A percentile compares a stretch with the other conserved stretches of the same genome.
These are phyloP conservation scores for Alces alces DNA, from an alignment of 2,113 vertebrate species.

Conservation along the genomic window DNA sequence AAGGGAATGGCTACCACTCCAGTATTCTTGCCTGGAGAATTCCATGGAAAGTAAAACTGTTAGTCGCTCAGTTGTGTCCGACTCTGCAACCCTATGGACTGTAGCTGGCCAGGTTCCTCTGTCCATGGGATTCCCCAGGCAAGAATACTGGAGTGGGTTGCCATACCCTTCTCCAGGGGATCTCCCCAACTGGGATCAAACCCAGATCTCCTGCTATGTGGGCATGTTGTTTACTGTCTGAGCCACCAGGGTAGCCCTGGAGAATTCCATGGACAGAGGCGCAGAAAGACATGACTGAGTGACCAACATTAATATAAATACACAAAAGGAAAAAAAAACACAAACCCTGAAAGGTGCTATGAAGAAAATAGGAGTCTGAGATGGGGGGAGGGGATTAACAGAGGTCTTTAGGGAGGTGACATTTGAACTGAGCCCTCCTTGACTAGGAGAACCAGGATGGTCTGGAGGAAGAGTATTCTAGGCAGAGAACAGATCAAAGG, in stretches of 20 bases:
- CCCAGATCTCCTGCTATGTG: not conserved
- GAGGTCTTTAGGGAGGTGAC: not conserved
- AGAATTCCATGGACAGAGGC: not conserved
- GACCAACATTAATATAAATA: not conserved
- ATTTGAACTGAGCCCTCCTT: not conserved
- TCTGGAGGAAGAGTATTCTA: not conserved
- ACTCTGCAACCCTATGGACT: not conserved
- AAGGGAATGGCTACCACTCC: not conserved
- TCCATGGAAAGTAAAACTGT: not conserved
- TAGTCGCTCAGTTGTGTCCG: not conserved
- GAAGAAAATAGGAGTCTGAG: not conserved
- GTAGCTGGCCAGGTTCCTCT: not conserved
- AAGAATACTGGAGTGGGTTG: not conserved
- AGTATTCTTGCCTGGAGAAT: not conserved
- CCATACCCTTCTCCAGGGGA: not conserved
- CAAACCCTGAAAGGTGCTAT: not conserved
- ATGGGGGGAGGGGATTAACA: not conserved
- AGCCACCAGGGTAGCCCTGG: not conserved
- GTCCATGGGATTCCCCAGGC: not conserved
- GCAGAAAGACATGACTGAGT: not conserved
- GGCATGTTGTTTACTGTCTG: not conserved
- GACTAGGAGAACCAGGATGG: not conserved
- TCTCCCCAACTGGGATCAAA: not conserved
- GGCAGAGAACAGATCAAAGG: not conserved
- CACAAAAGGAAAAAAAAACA: not conserved